These are phyloP conservation scores for Pseudomyrmex pallidus DNA, from an alignment of 1,140 invertebrate species.

Conservation along the genomic window DNA sequence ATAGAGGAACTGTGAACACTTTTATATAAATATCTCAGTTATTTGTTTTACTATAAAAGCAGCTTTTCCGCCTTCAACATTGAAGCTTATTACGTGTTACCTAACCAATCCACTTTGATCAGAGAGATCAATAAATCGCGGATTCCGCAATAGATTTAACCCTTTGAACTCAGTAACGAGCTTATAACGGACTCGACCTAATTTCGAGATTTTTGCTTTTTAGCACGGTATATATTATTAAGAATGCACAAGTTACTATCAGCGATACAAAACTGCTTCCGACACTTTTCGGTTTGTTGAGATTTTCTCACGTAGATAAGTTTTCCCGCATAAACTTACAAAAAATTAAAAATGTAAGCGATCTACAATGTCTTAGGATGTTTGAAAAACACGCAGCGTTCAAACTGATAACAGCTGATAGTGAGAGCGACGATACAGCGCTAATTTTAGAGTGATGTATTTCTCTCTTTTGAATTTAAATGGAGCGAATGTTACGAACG, in stretches of 20 bases:
- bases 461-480: background rate
- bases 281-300: background rate
- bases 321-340: background rate
- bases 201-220: conserved; percentile 22
- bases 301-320: background rate
- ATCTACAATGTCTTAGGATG: background rate
- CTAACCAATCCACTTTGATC: conserved; percentile 51
- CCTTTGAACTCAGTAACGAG: conserved; percentile 22
- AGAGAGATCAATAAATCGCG: conserved; percentile 46
- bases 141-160: conserved; percentile 36
- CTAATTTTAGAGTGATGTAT: background rate
- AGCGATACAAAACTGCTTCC: background rate
- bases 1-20: conserved; percentile 30
- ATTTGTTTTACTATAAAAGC: conserved; percentile 43
- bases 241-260: conserved; percentile 10
- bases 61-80: conserved; percentile 17
- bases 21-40: conserved; percentile 17
- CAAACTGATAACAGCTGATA: background rate
- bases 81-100: conserved; percentile 25
- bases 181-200: conserved; percentile 20
- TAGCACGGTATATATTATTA: background rate
- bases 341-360: background rate
- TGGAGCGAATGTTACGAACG: background rate
- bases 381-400: background rate
- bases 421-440: background rate